Evolutionary conservation across 2,113 vertebrate species (phyloP).

Genomic region (Perca schrenkii): DNA sequence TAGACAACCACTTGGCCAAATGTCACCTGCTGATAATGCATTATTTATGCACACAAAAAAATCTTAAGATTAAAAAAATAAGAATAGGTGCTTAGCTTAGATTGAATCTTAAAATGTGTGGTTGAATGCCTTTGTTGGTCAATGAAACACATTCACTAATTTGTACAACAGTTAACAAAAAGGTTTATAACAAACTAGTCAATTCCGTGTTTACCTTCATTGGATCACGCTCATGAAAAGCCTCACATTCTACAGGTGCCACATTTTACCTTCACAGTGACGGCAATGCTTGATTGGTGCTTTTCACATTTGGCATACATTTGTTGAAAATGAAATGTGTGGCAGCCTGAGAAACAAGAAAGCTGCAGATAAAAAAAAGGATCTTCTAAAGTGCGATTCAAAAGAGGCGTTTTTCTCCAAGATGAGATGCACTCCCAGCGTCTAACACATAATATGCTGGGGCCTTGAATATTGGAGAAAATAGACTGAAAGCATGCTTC

Average conservation of each 20-base stretch:
- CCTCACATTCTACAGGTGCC: not conserved
- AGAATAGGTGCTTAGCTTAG: not conserved
- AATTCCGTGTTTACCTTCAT: not conserved
- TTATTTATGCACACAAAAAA: not conserved
- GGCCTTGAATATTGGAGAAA: conserved; percentile 63
- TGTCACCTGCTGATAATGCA: not conserved
- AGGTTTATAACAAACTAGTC: not conserved
- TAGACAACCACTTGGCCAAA: not conserved
- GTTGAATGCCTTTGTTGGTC: not conserved
- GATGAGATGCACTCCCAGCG: conserved; percentile 31
- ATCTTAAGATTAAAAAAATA: not conserved
- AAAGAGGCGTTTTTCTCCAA: conserved; percentile 42
- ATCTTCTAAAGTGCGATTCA: conserved; percentile 49
- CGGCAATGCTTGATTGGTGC: conserved; percentile 15
- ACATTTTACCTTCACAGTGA: conserved; percentile 11
- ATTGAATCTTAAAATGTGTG: not conserved
- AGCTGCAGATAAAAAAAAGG: conserved; percentile 1
- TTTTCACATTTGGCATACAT: conserved; percentile 49
- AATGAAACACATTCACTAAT: not conserved
- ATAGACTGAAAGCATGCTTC: conserved; percentile 61
- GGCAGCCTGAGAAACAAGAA: conserved; percentile 31
- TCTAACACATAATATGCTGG: conserved; percentile 50
- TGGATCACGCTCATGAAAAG: conserved; percentile 1
- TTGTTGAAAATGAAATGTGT: conserved; percentile 24
- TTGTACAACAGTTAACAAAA: not conserved